These are phyloP conservation scores for Mus musculus DNA, from an alignment of 2,113 vertebrate genomes.

Conservation along the genomic window GRCm39 chr5:131989001-131989500, in stretches of 20 bases:
- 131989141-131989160: not conserved
- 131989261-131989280: constrained; percentile 20
- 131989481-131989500: constrained; percentile 6
- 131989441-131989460: not conserved
- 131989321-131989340: constrained; percentile 33
- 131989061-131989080: no score
- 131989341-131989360: constrained; percentile 21
- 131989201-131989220: not conserved
- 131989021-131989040: not conserved
- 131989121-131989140: not conserved
- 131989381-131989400: not conserved
- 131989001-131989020: not conserved
- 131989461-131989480: not conserved
- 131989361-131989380: not conserved
- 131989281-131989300: not conserved
- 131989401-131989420: not conserved
- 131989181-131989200: no score
- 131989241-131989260: not conserved
- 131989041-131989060: not conserved
- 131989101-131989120: not conserved
- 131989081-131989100: not conserved
- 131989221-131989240: not conserved
- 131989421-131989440: not conserved
- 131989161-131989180: not conserved
- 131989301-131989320: not conserved